Percentiles rank a stretch among this genome's conserved stretches.
Conservation (phyloP, 2,797 vertebrate genomes). For the Sphaeramia orbicularis region DNA sequence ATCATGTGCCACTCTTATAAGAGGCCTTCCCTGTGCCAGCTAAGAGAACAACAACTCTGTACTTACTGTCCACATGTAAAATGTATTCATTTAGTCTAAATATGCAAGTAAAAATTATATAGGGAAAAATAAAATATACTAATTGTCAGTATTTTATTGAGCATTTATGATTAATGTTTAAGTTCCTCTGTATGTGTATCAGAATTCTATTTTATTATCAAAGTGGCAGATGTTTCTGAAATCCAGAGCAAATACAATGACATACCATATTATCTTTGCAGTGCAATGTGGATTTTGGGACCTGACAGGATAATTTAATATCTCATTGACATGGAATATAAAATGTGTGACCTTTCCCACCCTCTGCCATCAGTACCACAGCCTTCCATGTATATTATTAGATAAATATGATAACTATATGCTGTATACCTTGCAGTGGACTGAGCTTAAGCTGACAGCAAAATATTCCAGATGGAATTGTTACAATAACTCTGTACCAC, state of each 20-base stretch:
- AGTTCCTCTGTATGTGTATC: neutral
- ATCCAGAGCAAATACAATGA: no score
- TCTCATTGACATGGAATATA: slow-evolving; percentile 20
- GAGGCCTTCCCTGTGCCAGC: slow-evolving; percentile 19
- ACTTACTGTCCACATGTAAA: slow-evolving; percentile 11
- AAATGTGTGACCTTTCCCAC: slow-evolving; percentile 32
- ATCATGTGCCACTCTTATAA: slow-evolving; percentile 48
- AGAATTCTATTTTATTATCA: neutral
- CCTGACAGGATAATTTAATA: slow-evolving; percentile 11
- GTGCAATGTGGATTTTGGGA: neutral
- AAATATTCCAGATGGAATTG: neutral
- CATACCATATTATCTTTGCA: neutral
- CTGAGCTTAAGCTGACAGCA: slow-evolving; percentile 1
- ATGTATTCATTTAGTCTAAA: neutral
- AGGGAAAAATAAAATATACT: neutral
- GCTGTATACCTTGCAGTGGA: neutral
- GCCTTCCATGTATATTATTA: slow-evolving; percentile 7
- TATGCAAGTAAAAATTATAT: neutral
- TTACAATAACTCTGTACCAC: neutral
- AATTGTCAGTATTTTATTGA: neutral
- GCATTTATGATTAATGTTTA: neutral
- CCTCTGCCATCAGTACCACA: slow-evolving; percentile 12
- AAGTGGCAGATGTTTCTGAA: no score
- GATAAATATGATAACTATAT: slow-evolving; percentile 19
- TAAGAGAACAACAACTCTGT: slow-evolving; percentile 28